Evolutionary conservation across 2,113 vertebrate genomes (phyloP), one percentile per base, ranked within the genome.

Genomic region (Phyllostomus discolor): DNA sequence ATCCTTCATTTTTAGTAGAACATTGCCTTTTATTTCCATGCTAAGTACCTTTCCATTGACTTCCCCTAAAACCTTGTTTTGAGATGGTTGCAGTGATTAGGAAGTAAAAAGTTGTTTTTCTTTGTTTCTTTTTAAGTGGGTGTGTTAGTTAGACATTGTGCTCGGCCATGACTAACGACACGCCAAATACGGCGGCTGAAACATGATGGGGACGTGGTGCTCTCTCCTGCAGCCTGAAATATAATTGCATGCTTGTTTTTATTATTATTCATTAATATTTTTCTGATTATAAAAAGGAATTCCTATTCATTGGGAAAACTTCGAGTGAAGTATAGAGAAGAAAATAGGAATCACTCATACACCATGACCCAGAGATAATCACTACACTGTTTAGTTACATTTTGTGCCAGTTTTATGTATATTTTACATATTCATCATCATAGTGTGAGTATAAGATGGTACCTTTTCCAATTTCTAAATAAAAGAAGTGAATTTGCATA

Each of bases 11-110:
- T 94, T 92, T 94, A 64, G 38, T 79, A 93, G 70, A 90, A 88
- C 81, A 38, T 85, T 95, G 81, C 81, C 59, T 97, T 96, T 95
- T 86, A 86, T 95, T 95, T 95, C 52, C 17, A 85, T 70, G 78
- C 35, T 35, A 73, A 79, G 41, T 79, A 88, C 82, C 97, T 95
- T 92, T 92, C 92, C 66, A 66, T 82, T 94, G 48, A 50, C 54
- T 90, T 89, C 7, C 7, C 14, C 41, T 35, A 88, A 97, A 94
- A 88, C 11, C 15, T n/a, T 70, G 35, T 46, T 69, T 41, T 62
- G 86, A 85, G 46, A 72, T 52, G 62, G 59, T 78, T 3, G 0
- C 15, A 11, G 4, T 54, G 7, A 28, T 92, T 75, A 95, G 59
- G 31, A 94, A 52, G 86, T 82, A 4, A 85, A 66, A 85, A 72